A percentile compares a stretch with the other conserved stretches of the same genome.
These are phyloP conservation scores for Progne subis DNA, from an alignment of 2,113 vertebrate genomes.

Conservation along the genomic window DNA sequence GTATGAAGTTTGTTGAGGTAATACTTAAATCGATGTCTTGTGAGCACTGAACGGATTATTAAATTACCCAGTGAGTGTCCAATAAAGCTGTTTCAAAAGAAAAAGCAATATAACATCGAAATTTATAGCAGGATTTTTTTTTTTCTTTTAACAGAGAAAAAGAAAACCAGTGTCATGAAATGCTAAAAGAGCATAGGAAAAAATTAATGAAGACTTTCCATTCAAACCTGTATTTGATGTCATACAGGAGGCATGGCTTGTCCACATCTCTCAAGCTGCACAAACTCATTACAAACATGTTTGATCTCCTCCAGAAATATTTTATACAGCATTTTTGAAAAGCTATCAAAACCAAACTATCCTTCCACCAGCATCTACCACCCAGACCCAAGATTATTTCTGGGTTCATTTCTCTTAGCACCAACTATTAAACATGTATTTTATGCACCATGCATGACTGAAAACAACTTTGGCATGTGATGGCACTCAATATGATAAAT, in stretches of 20 bases:
- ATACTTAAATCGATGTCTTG: conserved; percentile 93
- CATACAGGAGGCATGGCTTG: not conserved
- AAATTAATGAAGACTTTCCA: not conserved
- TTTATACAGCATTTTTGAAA: not conserved
- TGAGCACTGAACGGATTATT: conserved; percentile 96
- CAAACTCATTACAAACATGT: not conserved
- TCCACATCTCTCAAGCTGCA: not conserved
- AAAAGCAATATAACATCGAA: not conserved
- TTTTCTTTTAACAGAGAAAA: not conserved
- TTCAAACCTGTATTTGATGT: not conserved
- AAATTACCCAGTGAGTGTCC: conserved; percentile 97
- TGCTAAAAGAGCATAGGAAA: not conserved
- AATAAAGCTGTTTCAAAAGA: conserved; percentile 87
- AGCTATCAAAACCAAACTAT: not conserved
- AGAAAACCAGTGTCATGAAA: not conserved
- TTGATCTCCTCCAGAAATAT: not conserved
- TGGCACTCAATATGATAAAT: not conserved
- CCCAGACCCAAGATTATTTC: not conserved
- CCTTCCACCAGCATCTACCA: not conserved
- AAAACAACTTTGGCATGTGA: not conserved
- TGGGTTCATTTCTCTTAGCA: not conserved
- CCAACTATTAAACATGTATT: conserved; percentile 5
- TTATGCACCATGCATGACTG: not conserved
- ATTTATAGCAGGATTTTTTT: not conserved
- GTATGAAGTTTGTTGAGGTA: conserved; percentile 95